Conservation (phyloP, 2,888 invertebrate genomes). For the Tortricodes alternella region DNA sequence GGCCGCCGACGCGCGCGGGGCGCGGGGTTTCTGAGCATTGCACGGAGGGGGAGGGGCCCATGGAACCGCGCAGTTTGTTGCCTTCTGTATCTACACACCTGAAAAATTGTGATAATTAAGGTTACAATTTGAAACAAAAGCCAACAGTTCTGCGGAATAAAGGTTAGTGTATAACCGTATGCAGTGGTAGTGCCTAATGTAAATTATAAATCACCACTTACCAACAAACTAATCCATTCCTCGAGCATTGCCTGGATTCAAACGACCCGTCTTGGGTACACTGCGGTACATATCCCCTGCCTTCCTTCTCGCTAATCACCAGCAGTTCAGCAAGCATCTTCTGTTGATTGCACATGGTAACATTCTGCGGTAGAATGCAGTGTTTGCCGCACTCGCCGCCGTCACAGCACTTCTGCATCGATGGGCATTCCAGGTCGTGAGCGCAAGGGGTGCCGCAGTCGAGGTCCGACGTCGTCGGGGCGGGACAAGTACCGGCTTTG, state of each 20-base stretch:
- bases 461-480: constrained; percentile 58
- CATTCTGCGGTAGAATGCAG: constrained; percentile 88
- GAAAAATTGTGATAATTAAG: neutral
- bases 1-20: constrained; percentile 66
- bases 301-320: constrained; percentile 89
- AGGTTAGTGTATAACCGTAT: too few relatives aligned
- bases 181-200: too few relatives aligned
- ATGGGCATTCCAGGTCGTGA: constrained; percentile 91
- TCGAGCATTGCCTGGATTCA: constrained; percentile 89
- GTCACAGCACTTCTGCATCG: constrained; percentile 91
- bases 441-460: constrained; percentile 87
- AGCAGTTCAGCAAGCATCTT: constrained; percentile 89
- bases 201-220: constrained; percentile 39
- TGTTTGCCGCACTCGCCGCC: constrained; percentile 88
- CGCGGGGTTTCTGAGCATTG: constrained; percentile 79
- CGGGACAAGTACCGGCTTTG: constrained; percentile 90
- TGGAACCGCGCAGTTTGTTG: constrained; percentile 89
- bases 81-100: constrained; percentile 91
- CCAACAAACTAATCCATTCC: constrained; percentile 94
- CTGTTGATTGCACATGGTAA: constrained; percentile 91
- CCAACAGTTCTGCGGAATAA: too few relatives aligned
- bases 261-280: constrained; percentile 88
- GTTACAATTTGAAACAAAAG: too few relatives aligned
- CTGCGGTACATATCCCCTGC: constrained; percentile 92
- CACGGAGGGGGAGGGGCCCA: constrained; percentile 89